Percentiles rank a stretch among this genome's conserved stretches.
These are phyloP conservation scores for Homarus gammarus DNA, from an alignment of 2,888 invertebrate genomes.

Conservation along the genomic window DNA sequence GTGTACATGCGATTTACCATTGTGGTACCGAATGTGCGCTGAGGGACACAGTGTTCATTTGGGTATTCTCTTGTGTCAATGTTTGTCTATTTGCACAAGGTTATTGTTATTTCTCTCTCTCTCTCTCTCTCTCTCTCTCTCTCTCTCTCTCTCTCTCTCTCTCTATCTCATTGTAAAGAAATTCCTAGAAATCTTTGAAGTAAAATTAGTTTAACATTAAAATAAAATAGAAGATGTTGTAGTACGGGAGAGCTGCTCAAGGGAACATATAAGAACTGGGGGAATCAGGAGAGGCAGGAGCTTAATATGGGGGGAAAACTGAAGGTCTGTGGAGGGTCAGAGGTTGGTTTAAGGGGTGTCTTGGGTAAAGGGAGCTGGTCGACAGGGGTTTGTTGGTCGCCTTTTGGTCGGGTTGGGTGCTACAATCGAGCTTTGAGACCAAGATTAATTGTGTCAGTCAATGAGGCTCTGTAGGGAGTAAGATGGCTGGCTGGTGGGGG, in stretches of 20 bases:
- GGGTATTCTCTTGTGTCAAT: neutral
- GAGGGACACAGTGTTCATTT: neutral
- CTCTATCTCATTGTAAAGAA: neutral
- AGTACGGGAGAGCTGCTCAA: neutral
- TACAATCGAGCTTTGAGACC: conserved; percentile 34
- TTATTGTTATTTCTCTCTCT: neutral
- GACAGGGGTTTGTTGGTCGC: conserved; percentile 43
- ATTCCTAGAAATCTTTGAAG: neutral
- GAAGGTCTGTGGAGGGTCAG: conserved; percentile 10
- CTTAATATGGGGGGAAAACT: neutral
- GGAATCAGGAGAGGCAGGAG: neutral
- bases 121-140: too few species aligned
- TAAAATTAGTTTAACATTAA: neutral
- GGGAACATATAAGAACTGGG: neutral
- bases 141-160: too few species aligned
- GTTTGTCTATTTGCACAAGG: neutral
- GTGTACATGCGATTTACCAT: neutral
- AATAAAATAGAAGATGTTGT: too few species aligned
- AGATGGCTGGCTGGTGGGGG: neutral
- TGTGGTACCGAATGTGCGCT: neutral
- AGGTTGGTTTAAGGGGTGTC: conserved; percentile 21
- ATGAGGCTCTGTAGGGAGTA: conserved; percentile 52
- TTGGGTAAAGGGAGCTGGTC: neutral
- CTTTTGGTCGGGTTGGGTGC: conserved; percentile 25
- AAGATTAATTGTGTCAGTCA: conserved; percentile 61